phyloP scores from a whole-genome alignment of 2,113 vertebrate species.

The Ursus arctos region DNA sequence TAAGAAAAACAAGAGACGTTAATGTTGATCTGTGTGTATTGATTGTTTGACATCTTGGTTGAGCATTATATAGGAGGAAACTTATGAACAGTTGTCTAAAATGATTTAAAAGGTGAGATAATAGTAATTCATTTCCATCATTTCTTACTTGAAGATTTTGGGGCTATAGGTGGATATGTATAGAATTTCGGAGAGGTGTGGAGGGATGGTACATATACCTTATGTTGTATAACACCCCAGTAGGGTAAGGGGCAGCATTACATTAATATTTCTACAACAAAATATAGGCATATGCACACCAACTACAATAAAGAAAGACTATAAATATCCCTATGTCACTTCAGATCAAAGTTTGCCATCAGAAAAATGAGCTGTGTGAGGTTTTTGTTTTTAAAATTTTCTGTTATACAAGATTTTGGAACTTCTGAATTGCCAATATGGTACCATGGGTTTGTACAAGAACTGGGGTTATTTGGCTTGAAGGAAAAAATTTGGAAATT shows the following conservation, averaged over 20 bases:
- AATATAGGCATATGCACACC: background rate
- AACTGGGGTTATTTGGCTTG: background rate
- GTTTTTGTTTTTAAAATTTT: background rate
- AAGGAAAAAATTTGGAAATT: background rate
- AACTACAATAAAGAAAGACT: background rate
- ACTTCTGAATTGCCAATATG: background rate
- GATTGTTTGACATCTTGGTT: slow-evolving; percentile 20
- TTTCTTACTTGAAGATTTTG: background rate
- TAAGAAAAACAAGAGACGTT: background rate
- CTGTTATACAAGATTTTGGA: background rate
- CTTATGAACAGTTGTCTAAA: background rate
- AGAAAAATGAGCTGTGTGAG: background rate
- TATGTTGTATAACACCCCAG: background rate
- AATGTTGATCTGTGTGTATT: background rate
- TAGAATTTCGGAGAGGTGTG: background rate
- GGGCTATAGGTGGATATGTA: background rate
- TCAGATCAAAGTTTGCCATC: background rate
- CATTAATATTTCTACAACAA: background rate
- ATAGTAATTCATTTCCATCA: background rate
- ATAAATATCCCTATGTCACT: background rate
- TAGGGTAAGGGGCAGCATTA: background rate
- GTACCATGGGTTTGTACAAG: background rate
- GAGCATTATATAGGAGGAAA: background rate
- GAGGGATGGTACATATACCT: background rate
- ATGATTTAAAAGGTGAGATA: background rate